Base-by-base conservation (phyloP, 2,797 vertebrate species). In the Rallus crepitans region DNA sequence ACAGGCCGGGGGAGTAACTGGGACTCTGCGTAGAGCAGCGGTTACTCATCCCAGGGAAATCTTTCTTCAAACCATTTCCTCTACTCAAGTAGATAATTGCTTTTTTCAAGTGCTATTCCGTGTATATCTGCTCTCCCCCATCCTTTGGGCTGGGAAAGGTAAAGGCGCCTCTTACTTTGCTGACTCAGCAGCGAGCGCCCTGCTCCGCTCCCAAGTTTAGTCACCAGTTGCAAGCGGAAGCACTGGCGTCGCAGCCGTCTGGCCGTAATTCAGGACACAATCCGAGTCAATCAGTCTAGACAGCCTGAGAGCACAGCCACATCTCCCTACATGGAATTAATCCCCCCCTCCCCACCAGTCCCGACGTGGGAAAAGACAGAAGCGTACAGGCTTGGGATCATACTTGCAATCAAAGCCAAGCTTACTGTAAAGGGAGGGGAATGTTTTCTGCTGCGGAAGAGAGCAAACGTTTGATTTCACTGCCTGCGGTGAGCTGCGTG, bases 151-250 rank as follows among this genome's bases (percentile, higher is more conserved):
- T 1, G 16, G 1, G 25, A 21, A 6, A n/a, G 39, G 68, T 33
- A 31, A 27, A 33, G 76, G 89, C 39, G 45, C 5, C 56, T 11
- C 21, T 11, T 21, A 12, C 47, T 70, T 13, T n/a, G 72, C 96
- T 96, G 98, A 96, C 65, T 97, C 97, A 96, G 96, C 96, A 52
- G 28, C 5, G 48, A 50, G 87, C 79, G 18, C 95, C 87, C 94
- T 20, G 94, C 89, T 75, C 83, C 15, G 1, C 82, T 93, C 87
- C 60, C 66, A 2, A 3, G 6, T 15, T 95, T 78, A 97, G 89
- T 98, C 97, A 97, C 40, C 64, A 6, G 39, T 12, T 4, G 42
- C 33, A 21, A 59, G 96, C 27, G 70, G 93, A 94, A 97, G 94
- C 78, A 20, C 47, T 33, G 56, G 72, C 80, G 82, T 73, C 73